Evolutionary conservation across 2,797 vertebrate species (phyloP).

Genomic region (Rhinophrynus dorsalis): DNA sequence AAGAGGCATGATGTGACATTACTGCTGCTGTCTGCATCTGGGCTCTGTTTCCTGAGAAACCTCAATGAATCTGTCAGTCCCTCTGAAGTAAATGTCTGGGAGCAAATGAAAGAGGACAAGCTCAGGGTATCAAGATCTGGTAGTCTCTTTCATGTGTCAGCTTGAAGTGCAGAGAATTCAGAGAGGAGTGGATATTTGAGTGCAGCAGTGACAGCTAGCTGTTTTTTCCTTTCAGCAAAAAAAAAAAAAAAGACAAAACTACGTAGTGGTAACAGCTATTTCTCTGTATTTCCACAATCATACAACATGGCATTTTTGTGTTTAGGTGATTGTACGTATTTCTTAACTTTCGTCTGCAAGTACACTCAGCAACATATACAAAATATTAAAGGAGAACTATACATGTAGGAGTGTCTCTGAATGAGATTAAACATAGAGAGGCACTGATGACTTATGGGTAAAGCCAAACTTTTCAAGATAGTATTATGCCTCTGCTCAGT

Average conservation of each 20-base stretch:
- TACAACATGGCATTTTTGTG: not conserved
- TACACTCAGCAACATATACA: not conserved
- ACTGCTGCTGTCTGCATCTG: not conserved
- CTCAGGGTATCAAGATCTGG: slow-evolving; percentile 8
- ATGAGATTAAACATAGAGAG: too few relatives aligned
- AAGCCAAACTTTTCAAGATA: too few relatives aligned
- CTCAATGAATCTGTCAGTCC: not conserved
- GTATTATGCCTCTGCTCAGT: too few relatives aligned
- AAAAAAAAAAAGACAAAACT: not conserved
- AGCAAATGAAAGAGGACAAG: not conserved
- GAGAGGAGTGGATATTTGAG: not conserved
- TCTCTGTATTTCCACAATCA: slow-evolving; percentile 3
- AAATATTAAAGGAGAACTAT: too few relatives aligned
- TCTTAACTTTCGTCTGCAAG: too few relatives aligned
- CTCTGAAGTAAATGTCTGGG: slow-evolving; percentile 1
- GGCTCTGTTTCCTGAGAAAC: not conserved
- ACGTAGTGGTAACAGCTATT: not conserved
- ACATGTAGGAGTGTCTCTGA: too few relatives aligned
- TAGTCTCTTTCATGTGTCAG: slow-evolving; percentile 11
- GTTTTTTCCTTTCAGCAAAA: not conserved
- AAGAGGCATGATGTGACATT: not conserved
- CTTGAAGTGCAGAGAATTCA: not conserved
- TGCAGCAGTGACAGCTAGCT: not conserved
- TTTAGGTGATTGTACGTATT: not conserved
- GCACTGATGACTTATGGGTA: too few relatives aligned